Evolutionary conservation across 2,797 vertebrate genomes (phyloP).

Genomic region (Furcifer pardalis): DNA sequence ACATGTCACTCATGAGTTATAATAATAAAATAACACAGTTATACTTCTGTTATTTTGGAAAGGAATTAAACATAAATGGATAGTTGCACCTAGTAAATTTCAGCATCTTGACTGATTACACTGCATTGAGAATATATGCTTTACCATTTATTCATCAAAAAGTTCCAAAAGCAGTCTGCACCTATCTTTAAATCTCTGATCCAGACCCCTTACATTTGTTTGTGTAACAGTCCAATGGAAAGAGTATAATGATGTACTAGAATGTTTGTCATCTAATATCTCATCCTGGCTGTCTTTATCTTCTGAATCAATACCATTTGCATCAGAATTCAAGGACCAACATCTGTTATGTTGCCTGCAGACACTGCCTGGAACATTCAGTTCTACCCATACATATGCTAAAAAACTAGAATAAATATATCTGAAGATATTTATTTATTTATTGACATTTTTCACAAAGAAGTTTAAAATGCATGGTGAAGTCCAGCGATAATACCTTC

Average conservation of each 20-base stretch:
- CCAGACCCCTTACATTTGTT: neutral
- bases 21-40: too few species aligned
- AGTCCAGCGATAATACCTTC: neutral
- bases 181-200: neutral
- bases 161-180: neutral
- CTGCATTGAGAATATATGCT: neutral
- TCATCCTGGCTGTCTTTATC: neutral
- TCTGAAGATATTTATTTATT: neutral
- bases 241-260: neutral
- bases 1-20: too few species aligned
- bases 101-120: too few species aligned
- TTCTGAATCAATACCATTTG: constrained; percentile 13
- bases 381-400: neutral
- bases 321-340: constrained; percentile 29
- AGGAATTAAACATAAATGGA: too few species aligned
- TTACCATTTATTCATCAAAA: neutral
- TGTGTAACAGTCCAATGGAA: neutral
- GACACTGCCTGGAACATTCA: neutral
- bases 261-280: neutral
- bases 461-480: neutral
- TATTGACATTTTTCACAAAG: constrained; percentile 10
- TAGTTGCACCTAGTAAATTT: too few species aligned
- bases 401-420: neutral
- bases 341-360: neutral
- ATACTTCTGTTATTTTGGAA: too few species aligned